Base-by-base conservation (phyloP, 2,888 invertebrate species). In the Neoaliturus tenellus region DNA sequence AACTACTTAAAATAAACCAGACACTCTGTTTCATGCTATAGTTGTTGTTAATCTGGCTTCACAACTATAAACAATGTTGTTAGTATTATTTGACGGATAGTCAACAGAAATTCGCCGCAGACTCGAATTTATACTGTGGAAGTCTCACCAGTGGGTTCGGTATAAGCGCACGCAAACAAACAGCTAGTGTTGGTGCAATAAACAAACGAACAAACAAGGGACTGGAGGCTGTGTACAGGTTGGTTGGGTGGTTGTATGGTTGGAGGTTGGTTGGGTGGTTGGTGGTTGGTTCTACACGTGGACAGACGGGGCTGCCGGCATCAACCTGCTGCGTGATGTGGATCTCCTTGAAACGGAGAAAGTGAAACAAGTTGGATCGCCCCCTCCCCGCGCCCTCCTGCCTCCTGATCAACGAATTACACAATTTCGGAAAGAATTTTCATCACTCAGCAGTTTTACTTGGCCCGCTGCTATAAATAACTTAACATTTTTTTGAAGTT, bases 401-500 rank as follows among this genome's bases (percentile, higher is more conserved):
- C 23, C 62, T 14, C 23, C 62, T 62, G 62, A 62, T 62, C 62
- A 62, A 62, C 62, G 17, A 62, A 62, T 62, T 62, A 62, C 62
- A 62, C 62, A 62, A 62, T 62, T 62, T 62, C 62, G 62, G 62
- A 31, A 62, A 62, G 25, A 51, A 51, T 51, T 51, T 51, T 51
- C 51, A 51, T 6, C 51, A 51, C 51, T 23, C 10, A 23, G 51
- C 51, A 23, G 51, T 44, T 2, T 44, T n/a, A n/a, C n/a, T n/a
- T n/a, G n/a, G n/a, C n/a, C n/a, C n/a, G n/a, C n/a, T n/a, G n/a
- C n/a, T n/a, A n/a, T n/a, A n/a, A n/a, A n/a, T n/a, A n/a, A n/a
- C n/a, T n/a, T n/a, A n/a, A n/a, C n/a, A n/a, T n/a, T n/a, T n/a
- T n/a, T n/a, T n/a, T n/a, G n/a, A n/a, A n/a, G n/a, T n/a, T n/a